A percentile compares a stretch with the other conserved stretches of the same genome.
phyloP scores from a whole-genome alignment of 2,888 invertebrate genomes.

The Microplitis manilae region DNA sequence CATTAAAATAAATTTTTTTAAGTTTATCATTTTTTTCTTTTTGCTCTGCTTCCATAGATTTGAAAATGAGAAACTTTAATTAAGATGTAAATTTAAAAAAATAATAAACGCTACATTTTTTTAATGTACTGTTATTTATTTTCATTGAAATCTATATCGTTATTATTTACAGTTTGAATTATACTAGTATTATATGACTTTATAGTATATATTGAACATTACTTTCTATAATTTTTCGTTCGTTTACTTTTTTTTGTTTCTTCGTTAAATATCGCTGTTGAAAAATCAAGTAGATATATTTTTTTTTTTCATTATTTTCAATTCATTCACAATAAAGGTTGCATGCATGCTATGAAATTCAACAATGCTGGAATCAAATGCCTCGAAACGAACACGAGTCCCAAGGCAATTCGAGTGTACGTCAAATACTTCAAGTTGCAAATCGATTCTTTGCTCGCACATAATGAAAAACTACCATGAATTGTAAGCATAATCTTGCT shows the following conservation, averaged over 20 bases:
- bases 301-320: slow-evolving; percentile 8
- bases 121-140: neutral
- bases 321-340: slow-evolving; percentile 1
- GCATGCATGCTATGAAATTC: neutral
- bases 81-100: neutral
- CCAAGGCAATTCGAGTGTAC: slow-evolving; percentile 13
- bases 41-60: neutral
- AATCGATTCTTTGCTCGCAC: neutral
- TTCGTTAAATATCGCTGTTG: neutral
- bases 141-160: neutral
- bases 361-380: neutral
- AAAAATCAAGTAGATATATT: neutral
- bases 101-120: neutral
- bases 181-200: neutral
- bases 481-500: neutral
- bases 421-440: slow-evolving; percentile 22
- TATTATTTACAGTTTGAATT: neutral
- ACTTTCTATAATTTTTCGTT: neutral
- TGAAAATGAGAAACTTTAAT: neutral
- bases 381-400: slow-evolving; percentile 5
- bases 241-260: neutral
- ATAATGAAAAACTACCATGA: slow-evolving; percentile 17
- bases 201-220: neutral
- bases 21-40: neutral
- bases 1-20: neutral